Base-by-base conservation (phyloP, 2,888 invertebrate genomes). In the Drosophila siamana region DNA sequence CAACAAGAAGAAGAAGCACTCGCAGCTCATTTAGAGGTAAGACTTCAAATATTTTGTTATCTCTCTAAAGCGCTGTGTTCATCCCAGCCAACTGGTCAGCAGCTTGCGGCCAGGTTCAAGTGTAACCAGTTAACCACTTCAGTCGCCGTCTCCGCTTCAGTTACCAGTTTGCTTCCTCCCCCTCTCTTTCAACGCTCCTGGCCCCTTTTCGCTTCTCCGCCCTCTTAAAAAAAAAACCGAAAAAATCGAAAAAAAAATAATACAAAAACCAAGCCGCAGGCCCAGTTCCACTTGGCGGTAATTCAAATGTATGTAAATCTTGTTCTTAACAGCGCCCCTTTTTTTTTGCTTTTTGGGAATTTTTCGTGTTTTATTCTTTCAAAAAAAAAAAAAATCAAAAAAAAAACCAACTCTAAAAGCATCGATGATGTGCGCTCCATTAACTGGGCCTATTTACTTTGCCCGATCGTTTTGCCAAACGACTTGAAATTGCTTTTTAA, bases 291-390 rank as follows among this genome's bases (percentile, higher is more conserved):
- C 72, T 65, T 40, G 62, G 62, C 50, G 51, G 69, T 68, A 65
- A 84, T 73, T 74, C 65, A 81, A 81, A 83, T 79, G 79, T 74
- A 80, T 84, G 81, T 74, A 80, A 72, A 80, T 82, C 74, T 77
- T 61, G 77, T 82, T 86, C 84, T 83, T 64, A 65, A 61, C 64
- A 60, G 51, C 41, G 44, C 15, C 41, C 40, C 24, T 22, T 40
- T 46, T 38, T 24, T 40, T 8, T 40, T 56, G 8, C 51, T 30
- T 57, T 40, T 24, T 7, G 15, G 11, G 13, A 40, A 26, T 54
- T 43, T 54, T 41, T 43, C 19, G 13, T 6, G 8, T 40, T 43
- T 33, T 2, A 16, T 41, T 41, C 22, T 24, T 24, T 22, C 2
- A 0, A 15, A 40, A 59, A 47, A 36, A 22, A 22, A 46, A 9